Base-by-base conservation (phyloP, 1,140 invertebrate genomes). In the Neodiprion fabricii region DNA sequence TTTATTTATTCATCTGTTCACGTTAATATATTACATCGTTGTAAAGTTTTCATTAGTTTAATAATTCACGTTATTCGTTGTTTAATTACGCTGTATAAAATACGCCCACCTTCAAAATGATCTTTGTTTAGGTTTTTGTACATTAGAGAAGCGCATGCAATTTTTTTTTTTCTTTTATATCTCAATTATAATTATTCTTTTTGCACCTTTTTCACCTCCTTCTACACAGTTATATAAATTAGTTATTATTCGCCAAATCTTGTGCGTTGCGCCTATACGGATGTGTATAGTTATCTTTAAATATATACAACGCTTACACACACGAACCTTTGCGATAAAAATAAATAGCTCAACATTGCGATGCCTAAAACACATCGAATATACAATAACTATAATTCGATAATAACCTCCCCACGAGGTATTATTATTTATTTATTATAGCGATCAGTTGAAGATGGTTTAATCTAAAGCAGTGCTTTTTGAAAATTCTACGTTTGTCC, bases 1-100 rank as follows among this genome's bases (percentile, higher is more conserved):
- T 50, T 21, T 48, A 72, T n/a, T 17, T 61, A 72, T 53, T 75
- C 17, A 47, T 77, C 48, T 72, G 80, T 79, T 77, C 77, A 81
- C 76, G 77, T 76, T 72, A 71, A 77, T 82, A 83, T 83, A 79
- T 82, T 83, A 85, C 83, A 84, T 82, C 80, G 82, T 82, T 84
- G 83, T 81, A 83, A 84, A 85, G 70, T 75, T 78, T 78, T 74
- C 71, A 77, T 81, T 74, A 76, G 76, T 85, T 47, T 61, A 61
- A 61, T 17, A 61, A 40, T 40, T 40, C 28, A 40, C 9, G 9
- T 61, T 1, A 61, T 61, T 61, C 53, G 53, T 61, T 61, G 53
- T 61, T 69, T 78, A 79, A 77, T 80, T 78, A 83, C 75, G 17
- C 73, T 81, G 72, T 67, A 72, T 73, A 73, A 73, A 70, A 73